A percentile compares a stretch with the other conserved stretches of the same genome.
Evolutionary conservation across 2,888 invertebrate genomes (phyloP).

Genomic region (Harpagoxenus sublaevis): DNA sequence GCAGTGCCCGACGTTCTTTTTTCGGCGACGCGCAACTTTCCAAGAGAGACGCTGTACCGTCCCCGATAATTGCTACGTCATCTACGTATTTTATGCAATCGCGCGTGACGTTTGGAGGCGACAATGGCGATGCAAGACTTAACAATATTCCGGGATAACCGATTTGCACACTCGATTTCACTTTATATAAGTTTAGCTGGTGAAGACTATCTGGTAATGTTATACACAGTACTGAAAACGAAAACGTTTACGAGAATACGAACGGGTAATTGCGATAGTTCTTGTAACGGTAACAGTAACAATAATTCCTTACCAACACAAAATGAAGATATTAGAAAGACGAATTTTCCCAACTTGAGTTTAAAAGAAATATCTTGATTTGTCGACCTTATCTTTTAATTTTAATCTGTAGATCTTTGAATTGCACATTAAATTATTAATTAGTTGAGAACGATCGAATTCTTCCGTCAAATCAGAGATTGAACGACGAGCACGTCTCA

Average conservation of each 20-base stretch:
- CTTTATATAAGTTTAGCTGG: constrained; percentile 2
- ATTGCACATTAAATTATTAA: not conserved
- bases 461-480: not conserved
- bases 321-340: not conserved
- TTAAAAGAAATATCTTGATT: not conserved
- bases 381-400: not conserved
- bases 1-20: not conserved
- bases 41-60: not conserved
- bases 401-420: not conserved
- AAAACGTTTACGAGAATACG: not conserved
- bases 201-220: not conserved
- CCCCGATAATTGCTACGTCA: constrained; percentile 23
- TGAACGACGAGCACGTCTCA: not conserved
- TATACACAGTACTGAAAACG: not conserved
- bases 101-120: constrained; percentile 37
- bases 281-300: not conserved
- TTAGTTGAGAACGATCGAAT: not conserved
- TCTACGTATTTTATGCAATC: constrained; percentile 37
- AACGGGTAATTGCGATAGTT: not conserved
- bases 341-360: not conserved
- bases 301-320: not conserved
- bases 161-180: constrained; percentile 13
- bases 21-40: constrained; percentile 37
- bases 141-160: constrained; percentile 1
- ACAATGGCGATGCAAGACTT: not conserved